A percentile compares a stretch with the other conserved stretches of the same genome.
These are phyloP conservation scores for Nothura maculosa DNA, from an alignment of 2,797 vertebrate species.

Conservation along the genomic window DNA sequence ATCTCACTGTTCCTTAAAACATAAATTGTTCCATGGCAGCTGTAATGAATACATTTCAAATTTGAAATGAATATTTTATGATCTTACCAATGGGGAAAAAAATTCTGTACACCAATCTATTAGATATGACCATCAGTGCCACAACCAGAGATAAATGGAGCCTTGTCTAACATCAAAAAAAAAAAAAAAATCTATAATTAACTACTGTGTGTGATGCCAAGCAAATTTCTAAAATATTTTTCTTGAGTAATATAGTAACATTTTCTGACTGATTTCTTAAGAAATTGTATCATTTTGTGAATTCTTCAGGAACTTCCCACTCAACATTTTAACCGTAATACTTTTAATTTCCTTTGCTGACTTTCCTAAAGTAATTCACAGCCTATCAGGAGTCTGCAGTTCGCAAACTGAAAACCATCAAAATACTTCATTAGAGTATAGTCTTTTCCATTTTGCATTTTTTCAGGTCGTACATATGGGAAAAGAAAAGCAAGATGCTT, in stretches of 20 bases:
- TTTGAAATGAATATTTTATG: conserved; percentile 21
- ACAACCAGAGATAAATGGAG: neutral
- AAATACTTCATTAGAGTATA: neutral
- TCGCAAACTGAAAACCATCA: accelerated
- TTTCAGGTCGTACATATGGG: neutral
- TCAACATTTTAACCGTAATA: neutral
- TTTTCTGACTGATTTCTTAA: neutral
- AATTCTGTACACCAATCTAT: neutral
- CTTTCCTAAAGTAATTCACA: neutral
- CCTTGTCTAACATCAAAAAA: neutral
- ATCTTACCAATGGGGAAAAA: neutral
- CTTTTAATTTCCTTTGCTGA: neutral
- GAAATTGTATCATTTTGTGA: neutral
- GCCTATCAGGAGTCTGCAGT: neutral
- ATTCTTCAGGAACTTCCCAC: neutral
- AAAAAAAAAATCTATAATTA: neutral
- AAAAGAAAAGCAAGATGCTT: neutral
- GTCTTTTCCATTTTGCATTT: neutral
- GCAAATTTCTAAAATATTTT: neutral
- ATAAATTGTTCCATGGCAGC: conserved; percentile 45
- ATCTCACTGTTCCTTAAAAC: neutral
- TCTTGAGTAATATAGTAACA: neutral
- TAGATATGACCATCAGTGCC: neutral
- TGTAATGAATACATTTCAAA: conserved; percentile 27
- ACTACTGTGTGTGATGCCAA: neutral